Evolutionary conservation across 2,888 invertebrate genomes (phyloP).

Genomic region (Tridacna crocea): DNA sequence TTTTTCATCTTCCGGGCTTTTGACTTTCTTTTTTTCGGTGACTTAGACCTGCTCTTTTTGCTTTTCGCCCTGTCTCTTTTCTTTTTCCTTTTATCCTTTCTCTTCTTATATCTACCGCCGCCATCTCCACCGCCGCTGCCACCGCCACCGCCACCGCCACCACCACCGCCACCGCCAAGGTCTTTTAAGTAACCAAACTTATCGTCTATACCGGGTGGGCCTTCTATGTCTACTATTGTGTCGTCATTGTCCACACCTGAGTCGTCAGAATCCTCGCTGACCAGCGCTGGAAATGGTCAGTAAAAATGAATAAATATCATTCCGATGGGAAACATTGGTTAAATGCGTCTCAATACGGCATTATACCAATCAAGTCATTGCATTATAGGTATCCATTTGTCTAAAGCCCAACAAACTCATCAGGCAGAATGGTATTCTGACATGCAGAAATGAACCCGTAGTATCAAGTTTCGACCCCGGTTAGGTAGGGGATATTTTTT

Average conservation of each 20-base stretch:
- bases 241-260: slow-evolving; percentile 33
- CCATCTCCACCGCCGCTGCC: slow-evolving; percentile 30
- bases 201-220: slow-evolving; percentile 6
- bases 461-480: too few relatives aligned
- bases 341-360: too few relatives aligned
- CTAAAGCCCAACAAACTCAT: too few relatives aligned
- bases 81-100: slow-evolving; percentile 23
- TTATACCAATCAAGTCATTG: too few relatives aligned
- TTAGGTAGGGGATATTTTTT: too few relatives aligned
- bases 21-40: slow-evolving; percentile 23
- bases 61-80: neutral
- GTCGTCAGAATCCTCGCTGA: slow-evolving; percentile 15
- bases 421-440: too few relatives aligned
- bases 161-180: slow-evolving; percentile 7
- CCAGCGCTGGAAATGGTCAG: slow-evolving; percentile 37
- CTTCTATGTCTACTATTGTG: slow-evolving; percentile 23
- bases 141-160: slow-evolving; percentile 29
- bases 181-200: slow-evolving; percentile 8
- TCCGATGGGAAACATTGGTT: too few relatives aligned
- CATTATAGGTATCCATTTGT: too few relatives aligned
- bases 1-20: slow-evolving; percentile 41
- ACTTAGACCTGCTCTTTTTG: slow-evolving; percentile 33
- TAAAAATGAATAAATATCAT: neutral
- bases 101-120: slow-evolving; percentile 31
- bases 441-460: too few relatives aligned